Conservation (phyloP, 2,888 invertebrate species). For the Pyrrhosoma nymphula region DNA sequence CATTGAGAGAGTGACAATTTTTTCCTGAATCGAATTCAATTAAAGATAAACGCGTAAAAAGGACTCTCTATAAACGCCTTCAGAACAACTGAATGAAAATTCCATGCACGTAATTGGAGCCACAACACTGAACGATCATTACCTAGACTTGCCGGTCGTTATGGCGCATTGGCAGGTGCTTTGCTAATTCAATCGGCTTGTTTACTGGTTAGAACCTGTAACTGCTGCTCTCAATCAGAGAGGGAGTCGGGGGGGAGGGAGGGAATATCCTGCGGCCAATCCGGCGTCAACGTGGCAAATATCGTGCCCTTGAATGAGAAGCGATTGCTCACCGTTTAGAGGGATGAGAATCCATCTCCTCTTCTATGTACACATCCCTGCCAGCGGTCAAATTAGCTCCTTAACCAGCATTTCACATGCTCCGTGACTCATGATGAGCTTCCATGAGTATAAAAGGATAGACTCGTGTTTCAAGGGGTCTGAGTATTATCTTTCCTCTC, state of each 20-base stretch:
- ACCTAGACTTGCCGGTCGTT: background rate
- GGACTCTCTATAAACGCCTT: no score
- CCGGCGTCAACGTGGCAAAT: background rate
- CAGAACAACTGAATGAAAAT: no score
- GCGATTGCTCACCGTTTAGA: slow-evolving; percentile 61
- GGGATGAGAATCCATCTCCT: slow-evolving; percentile 54
- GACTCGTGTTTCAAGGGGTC: background rate
- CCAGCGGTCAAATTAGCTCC: slow-evolving; percentile 55
- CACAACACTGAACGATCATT: background rate
- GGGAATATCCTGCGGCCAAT: background rate
- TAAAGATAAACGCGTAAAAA: no score
- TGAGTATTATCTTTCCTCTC: background rate
- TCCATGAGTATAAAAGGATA: slow-evolving; percentile 37
- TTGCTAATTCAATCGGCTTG: background rate
- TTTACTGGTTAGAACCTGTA: slow-evolving; percentile 7
- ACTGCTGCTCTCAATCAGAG: slow-evolving; percentile 40
- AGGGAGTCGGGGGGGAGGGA: background rate
- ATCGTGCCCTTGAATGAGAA: background rate
- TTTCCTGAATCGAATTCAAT: no score
- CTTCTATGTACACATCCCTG: slow-evolving; percentile 47
- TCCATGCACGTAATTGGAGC: no score
- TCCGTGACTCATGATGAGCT: slow-evolving; percentile 43
- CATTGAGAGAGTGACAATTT: no score
- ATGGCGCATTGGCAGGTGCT: background rate
- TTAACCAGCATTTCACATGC: slow-evolving; percentile 34